A percentile compares a stretch with the other conserved stretches of the same genome.
Evolutionary conservation across 2,113 vertebrate genomes (phyloP).

Genomic region (Cryptomyrus ogoouensis): DNA sequence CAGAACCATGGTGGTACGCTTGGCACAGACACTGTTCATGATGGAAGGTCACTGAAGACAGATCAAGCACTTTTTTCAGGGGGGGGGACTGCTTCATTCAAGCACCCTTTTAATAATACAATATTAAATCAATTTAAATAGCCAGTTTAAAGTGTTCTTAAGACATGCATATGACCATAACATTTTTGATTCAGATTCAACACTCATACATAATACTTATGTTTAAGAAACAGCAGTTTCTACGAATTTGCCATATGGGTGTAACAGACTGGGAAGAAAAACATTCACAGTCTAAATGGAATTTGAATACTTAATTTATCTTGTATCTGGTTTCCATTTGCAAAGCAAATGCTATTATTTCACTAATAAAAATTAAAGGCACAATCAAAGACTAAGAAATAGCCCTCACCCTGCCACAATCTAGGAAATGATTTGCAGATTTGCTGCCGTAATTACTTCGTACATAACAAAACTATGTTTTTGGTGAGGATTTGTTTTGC

Average conservation of each 20-base stretch:
- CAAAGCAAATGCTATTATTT: background rate
- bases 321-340: background rate
- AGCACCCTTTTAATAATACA: background rate
- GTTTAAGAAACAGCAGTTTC: background rate
- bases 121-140: background rate
- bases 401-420: background rate
- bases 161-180: background rate
- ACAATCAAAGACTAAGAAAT: background rate
- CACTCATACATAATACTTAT: background rate
- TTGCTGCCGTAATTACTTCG: constrained; percentile 6
- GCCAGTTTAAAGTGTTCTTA: background rate
- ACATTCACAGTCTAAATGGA: background rate
- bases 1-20: background rate
- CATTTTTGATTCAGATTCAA: background rate
- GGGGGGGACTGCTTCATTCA: background rate
- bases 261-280: background rate
- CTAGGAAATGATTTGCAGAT: background rate
- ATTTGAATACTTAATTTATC: background rate
- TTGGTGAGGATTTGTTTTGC: constrained; percentile 17
- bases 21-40: background rate
- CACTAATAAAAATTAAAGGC: background rate
- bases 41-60: background rate
- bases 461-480: constrained; percentile 19
- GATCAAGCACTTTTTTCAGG: background rate
- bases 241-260: background rate